Evolutionary conservation across 2,797 vertebrate genomes (phyloP), one percentile per base, ranked within the genome.

Genomic region (Microctenopoma stevenorrisi): DNA sequence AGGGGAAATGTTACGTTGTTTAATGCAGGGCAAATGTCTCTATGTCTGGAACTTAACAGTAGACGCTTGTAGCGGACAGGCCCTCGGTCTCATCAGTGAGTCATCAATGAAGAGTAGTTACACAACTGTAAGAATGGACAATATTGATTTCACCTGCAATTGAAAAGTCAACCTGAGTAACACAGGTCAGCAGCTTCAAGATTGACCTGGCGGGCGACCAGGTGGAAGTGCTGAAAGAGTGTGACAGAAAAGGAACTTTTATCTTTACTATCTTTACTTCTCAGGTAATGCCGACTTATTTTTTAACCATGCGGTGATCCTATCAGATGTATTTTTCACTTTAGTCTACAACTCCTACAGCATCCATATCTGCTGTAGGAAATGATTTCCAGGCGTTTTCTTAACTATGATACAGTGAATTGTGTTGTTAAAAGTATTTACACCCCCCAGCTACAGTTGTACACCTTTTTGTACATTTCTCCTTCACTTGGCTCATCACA

Each of bases 41-140:
- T 14, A 4, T 42, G 40, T 14, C 14, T 42, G 12, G 12, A 14
- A 14, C 40, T 42, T 33, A 64, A 68, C 60, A 66, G 59, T 15
- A 15, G 51, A 66, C 38, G 47, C 40, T 26, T 58, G 64, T 44
- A 51, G 46, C 71, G 52, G 47, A 67, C 48, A 58, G 30, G 42
- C 60, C 48, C 46, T 68, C 65, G 3, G 7, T 60, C 57, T 51
- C 56, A 48, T 79, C 68, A 59, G 68, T 60, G 54, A 57, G 38
- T 53, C 54, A 82, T 84, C 81, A 72, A 74, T 75, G 52, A 18
- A 44, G 37, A 58, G 52, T 76, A 59, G 88, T 82, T 79, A 78
- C 65, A 58, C 47, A 51, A 12, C 50, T 61, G 76, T 55, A 72
- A 72, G 37, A 80, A 70, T 37, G 37, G 61, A 83, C 30, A n/a